Base-by-base conservation (phyloP, 2,888 invertebrate species). In the Cartodere bifasciata region DNA sequence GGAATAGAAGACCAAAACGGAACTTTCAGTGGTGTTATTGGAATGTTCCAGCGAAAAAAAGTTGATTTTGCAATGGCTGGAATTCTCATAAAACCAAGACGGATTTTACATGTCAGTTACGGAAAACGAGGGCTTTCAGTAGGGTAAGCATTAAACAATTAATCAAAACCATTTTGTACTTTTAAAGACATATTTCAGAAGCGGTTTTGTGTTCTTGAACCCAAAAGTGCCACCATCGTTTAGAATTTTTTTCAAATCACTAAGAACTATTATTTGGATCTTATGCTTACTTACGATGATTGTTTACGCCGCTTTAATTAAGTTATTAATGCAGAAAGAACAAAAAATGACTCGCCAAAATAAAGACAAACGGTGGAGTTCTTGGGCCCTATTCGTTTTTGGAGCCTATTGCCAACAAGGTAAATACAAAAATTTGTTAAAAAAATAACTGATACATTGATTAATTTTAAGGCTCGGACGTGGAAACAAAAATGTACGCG, bases 401-500 rank as follows among this genome's bases (percentile, higher is more conserved):
- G 50, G 49, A 12, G 47, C 51, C 3, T 44, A 54, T 30, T 53
- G 51, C 34, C 55, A 55, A 39, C 55, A 55, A 49, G 55, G 55
- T 50, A 40, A 37, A 21, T n/a, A n/a, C n/a, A n/a, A n/a, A n/a
- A n/a, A n/a, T n/a, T n/a, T n/a, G n/a, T n/a, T n/a, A n/a, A n/a
- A n/a, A n/a, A n/a, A n/a, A n/a, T n/a, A n/a, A n/a, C n/a, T n/a
- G n/a, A n/a, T n/a, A n/a, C n/a, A n/a, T n/a, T n/a, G n/a, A n/a
- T 10, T 11, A 13, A 15, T 15, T 32, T 36, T 9, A n/a, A 53
- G 53, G 53, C 28, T 34, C 46, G n/a, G 33, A 42, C 1, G 21
- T 32, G 3, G 39, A 43, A 13, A 49, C 54, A 9, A 30, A 22
- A 16, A 40, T 45, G 14, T 16, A 47, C 11, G 50, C 50, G 13